Evolutionary conservation across 2,888 invertebrate species (phyloP).

Genomic region (Hydrotaea cyrtoneurina): DNA sequence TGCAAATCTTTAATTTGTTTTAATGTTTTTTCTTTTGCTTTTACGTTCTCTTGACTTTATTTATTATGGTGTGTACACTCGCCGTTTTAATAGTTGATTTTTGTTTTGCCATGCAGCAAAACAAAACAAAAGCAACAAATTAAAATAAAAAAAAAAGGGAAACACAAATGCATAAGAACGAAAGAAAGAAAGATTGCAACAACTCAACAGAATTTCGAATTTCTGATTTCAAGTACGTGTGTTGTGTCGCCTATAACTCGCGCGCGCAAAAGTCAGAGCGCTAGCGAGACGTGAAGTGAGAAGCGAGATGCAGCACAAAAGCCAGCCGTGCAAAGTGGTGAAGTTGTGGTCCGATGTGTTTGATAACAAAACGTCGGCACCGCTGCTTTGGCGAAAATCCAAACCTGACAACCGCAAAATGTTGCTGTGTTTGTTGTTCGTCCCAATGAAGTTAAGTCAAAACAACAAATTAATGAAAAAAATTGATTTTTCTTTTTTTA

Average conservation of each 20-base stretch:
- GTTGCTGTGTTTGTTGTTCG: slow-evolving; percentile 12
- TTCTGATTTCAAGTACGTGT: not conserved
- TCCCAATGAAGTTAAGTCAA: no score
- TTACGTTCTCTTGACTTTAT: not conserved
- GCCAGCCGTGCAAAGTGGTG: not conserved
- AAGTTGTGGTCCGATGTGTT: no score
- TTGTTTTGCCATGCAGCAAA: not conserved
- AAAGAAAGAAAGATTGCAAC: slow-evolving; percentile 5
- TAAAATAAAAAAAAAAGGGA: not conserved
- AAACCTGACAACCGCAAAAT: slow-evolving; percentile 51
- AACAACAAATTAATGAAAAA: no score
- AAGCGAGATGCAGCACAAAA: not conserved
- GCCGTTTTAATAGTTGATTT: not conserved
- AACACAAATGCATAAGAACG: not conserved
- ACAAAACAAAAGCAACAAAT: not conserved
- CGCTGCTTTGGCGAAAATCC: slow-evolving; percentile 16
- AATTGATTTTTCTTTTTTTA: no score
- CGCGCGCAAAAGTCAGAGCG: not conserved
- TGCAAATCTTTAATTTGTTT: slow-evolving; percentile 24
- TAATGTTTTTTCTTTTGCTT: not conserved
- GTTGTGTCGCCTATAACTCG: not conserved
- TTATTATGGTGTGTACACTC: no score
- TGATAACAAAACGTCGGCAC: slow-evolving; percentile 20
- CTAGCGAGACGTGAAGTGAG: slow-evolving; percentile 13
- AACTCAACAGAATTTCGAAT: slow-evolving; percentile 27